A percentile compares a stretch with the other conserved stretches of the same genome.
These are phyloP conservation scores for Elysia chlorotica DNA, from an alignment of 1,140 invertebrate genomes.

Conservation along the genomic window DNA sequence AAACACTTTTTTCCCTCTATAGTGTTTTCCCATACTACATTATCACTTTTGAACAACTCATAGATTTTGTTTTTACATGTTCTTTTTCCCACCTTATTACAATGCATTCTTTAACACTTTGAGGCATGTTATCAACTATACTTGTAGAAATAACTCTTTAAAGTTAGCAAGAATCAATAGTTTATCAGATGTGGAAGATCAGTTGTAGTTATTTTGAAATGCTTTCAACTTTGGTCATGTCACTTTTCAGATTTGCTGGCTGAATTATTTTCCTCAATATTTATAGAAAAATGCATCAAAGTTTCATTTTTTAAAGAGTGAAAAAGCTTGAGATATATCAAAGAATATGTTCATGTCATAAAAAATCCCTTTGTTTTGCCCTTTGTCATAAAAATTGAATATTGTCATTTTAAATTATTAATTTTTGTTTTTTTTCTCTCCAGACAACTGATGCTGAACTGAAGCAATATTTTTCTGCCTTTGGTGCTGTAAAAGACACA, in stretches of 20 bases:
- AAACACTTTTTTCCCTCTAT: neutral
- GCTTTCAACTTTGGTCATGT: too few relatives aligned
- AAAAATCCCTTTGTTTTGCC: neutral
- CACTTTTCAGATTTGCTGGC: too few relatives aligned
- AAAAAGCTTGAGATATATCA: too few relatives aligned
- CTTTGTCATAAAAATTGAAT: neutral
- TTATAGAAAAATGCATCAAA: neutral
- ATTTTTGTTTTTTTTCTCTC: constrained; percentile 20
- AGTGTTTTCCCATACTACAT: neutral
- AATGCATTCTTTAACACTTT: neutral
- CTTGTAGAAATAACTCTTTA: too few relatives aligned
- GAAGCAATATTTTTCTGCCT: constrained; percentile 65
- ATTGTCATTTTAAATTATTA: neutral
- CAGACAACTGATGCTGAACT: constrained; percentile 64
- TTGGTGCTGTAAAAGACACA: constrained; percentile 88
- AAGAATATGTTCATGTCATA: neutral
- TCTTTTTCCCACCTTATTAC: neutral
- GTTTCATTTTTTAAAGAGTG: neutral
- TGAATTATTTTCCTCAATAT: neutral
- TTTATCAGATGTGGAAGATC: too few relatives aligned
- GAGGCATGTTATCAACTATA: neutral
- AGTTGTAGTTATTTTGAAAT: too few relatives aligned
- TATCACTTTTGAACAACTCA: neutral
- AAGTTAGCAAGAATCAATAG: too few relatives aligned
- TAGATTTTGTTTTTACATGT: neutral